Conservation (phyloP, 2,113 vertebrate genomes). For the Gymnorhina tibicen region DNA sequence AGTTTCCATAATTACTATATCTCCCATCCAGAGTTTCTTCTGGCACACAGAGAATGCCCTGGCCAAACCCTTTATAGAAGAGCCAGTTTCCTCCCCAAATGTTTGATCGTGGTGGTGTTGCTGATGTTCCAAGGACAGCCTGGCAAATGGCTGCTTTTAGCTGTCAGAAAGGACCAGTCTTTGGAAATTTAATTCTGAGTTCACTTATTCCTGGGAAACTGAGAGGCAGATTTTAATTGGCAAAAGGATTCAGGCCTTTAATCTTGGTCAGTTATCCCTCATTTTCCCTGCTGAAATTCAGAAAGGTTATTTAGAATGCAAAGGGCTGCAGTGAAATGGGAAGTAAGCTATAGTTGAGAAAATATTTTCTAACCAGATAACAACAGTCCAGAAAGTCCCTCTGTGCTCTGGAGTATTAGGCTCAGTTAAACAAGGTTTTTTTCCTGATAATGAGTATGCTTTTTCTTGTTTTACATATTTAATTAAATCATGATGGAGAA, state of each 20-base stretch:
- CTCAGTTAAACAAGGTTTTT: not conserved
- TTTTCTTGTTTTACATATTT: not conserved
- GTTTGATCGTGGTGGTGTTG: constrained; percentile 39
- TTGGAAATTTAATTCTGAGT: constrained; percentile 1
- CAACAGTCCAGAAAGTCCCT: not conserved
- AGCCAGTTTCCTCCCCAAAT: constrained; percentile 58
- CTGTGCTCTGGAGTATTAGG: not conserved
- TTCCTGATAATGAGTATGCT: not conserved
- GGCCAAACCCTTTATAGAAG: constrained; percentile 7
- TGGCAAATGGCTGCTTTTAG: not conserved
- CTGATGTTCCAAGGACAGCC: constrained; percentile 3
- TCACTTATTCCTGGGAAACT: not conserved
- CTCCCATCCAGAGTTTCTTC: too few relatives aligned
- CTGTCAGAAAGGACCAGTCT: not conserved
- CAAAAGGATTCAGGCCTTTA: not conserved
- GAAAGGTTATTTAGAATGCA: not conserved
- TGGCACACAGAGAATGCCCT: not conserved
- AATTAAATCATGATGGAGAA: not conserved
- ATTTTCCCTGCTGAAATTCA: constrained; percentile 2
- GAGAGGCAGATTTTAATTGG: not conserved
- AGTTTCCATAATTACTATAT: too few relatives aligned
- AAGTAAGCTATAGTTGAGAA: not conserved
- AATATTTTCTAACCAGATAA: constrained; percentile 6
- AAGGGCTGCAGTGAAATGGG: not conserved
- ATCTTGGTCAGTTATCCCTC: not conserved